These are phyloP conservation scores for Petromus typicus DNA, from an alignment of 2,113 vertebrate genomes.

Conservation along the genomic window DNA sequence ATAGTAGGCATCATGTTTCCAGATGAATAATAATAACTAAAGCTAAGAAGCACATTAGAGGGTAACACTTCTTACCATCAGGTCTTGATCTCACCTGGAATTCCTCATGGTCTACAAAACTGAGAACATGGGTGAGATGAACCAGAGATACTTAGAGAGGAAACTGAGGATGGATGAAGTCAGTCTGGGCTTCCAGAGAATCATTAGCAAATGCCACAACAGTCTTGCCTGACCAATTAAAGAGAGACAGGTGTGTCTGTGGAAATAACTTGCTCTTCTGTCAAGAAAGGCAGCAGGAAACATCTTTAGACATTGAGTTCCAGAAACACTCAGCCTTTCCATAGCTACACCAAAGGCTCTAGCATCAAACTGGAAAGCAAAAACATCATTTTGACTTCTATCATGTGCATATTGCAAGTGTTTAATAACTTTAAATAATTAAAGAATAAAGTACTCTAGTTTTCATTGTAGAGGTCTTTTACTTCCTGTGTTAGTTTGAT, in stretches of 20 bases:
- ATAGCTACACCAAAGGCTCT: neutral
- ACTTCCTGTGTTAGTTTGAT: too few species aligned
- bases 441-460: neutral
- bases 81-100: neutral
- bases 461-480: too few species aligned
- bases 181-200: neutral
- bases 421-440: neutral
- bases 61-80: neutral
- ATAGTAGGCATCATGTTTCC: neutral
- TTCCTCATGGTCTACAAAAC: neutral
- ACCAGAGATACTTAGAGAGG: neutral
- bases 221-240: neutral
- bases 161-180: neutral
- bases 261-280: neutral
- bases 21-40: neutral
- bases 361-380: neutral
- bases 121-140: neutral
- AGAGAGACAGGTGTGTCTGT: neutral
- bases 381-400: neutral
- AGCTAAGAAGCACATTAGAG: neutral
- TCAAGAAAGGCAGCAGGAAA: neutral
- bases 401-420: neutral
- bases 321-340: neutral
- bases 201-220: neutral
- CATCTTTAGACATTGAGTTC: neutral